These are phyloP conservation scores for Tholera decimalis DNA, from an alignment of 2,888 invertebrate genomes.

Conservation along the genomic window DNA sequence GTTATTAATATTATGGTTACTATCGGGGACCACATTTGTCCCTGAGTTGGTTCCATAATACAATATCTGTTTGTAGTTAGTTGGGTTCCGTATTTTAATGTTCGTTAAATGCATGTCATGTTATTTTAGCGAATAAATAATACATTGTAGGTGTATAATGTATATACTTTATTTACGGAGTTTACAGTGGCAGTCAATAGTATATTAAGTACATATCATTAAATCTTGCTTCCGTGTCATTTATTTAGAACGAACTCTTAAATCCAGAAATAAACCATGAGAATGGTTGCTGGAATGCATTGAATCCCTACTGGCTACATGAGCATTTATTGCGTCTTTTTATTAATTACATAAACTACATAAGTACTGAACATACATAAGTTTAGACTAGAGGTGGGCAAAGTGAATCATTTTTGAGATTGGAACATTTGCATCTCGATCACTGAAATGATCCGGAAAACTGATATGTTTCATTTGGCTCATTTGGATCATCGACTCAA, in stretches of 20 bases:
- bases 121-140: constrained; percentile 8
- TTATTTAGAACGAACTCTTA: constrained; percentile 8
- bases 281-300: constrained; percentile 21
- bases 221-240: constrained; percentile 16
- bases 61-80: constrained; percentile 24
- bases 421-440: no score
- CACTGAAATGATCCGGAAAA: no score
- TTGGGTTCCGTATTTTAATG: constrained; percentile 53
- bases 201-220: constrained; percentile 33
- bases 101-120: constrained; percentile 26
- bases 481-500: no score
- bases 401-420: no score
- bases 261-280: constrained; percentile 3
- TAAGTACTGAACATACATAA: no score
- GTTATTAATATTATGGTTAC: constrained; percentile 22
- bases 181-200: constrained; percentile 18
- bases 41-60: constrained; percentile 22
- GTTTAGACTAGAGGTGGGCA: no score
- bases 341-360: no score
- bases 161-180: constrained; percentile 18
- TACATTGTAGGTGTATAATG: constrained; percentile 21
- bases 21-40: constrained; percentile 18
- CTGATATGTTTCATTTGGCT: no score
- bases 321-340: constrained; percentile 42
- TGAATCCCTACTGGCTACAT: constrained; percentile 42